Evolutionary conservation across 2,113 vertebrate species (phyloP), one percentile per base, ranked within the genome.

Genomic region (Nycticryphes semicollaris): DNA sequence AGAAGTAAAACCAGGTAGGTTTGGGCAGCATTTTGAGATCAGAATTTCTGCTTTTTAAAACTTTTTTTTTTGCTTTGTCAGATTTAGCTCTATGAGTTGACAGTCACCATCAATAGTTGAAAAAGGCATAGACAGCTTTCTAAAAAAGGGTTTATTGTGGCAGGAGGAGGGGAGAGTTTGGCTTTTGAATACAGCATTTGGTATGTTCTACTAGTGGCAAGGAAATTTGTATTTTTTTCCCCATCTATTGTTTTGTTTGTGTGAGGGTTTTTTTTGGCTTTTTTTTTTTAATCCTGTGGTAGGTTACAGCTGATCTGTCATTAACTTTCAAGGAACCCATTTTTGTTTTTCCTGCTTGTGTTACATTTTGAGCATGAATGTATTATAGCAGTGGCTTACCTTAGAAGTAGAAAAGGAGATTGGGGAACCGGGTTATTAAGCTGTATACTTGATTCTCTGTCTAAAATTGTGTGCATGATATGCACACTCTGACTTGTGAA

Each of bases 291-390:
- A 63, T 87, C 73, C 69, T 56, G 57, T 91, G n/a, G 24, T 68
- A 75, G 57, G 33, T 68, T 96, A 85, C 57, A 72, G 57, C 70
- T 93, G 43, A 89, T 83, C 75, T 85, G 83, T 83, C 89, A 75
- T 18, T 89, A 84, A 79, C 75, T 91, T 91, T 63, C 39, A 75
- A 82, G 70, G 62, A 89, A 75, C 28, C 24, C 2, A 53, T 62
- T 20, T 84, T 80, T 23, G 76, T 62, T 85, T 33, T 5, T 2
- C 7, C 45, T 25, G 2, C 23, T 28, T 28, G 27, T 87, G 48
- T 47, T 86, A 45, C 39, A 30, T 63, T 88, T 72, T 31, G 41
- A 70, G 20, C 23, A 19, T 31, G 48, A 35, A 14, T 78, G 20
- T 77, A 84, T 64, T 53, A 30, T 33, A 77, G 64, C 43, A 2